Conservation (phyloP, 2,797 vertebrate genomes). For the Benthosema pterotum region DNA sequence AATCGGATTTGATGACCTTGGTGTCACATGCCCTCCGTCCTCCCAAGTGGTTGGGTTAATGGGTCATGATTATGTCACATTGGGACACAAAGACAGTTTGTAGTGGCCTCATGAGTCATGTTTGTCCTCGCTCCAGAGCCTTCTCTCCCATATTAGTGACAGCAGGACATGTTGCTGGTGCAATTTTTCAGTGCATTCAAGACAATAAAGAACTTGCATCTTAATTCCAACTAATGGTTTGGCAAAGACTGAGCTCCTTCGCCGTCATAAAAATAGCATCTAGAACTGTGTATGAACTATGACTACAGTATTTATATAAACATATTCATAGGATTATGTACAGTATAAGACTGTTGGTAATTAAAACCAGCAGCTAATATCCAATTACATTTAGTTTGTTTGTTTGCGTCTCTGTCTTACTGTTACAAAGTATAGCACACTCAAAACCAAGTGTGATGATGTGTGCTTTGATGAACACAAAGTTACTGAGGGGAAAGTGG, state of each 20-base stretch:
- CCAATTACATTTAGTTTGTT: neutral
- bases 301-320: neutral
- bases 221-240: neutral
- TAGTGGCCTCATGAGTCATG: neutral
- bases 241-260: neutral
- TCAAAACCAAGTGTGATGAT: too few species aligned
- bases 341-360: neutral
- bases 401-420: too few species aligned
- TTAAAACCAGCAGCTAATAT: too few species aligned
- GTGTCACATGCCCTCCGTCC: neutral
- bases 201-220: neutral
- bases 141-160: conserved; percentile 1
- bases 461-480: too few species aligned
- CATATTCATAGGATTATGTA: neutral
- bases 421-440: too few species aligned
- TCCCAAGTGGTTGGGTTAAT: neutral
- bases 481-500: too few species aligned
- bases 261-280: neutral
- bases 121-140: neutral
- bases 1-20: neutral
- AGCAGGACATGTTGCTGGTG: conserved; percentile 22
- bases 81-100: neutral
- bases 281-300: neutral
- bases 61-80: neutral
- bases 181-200: conserved; percentile 10